Base-by-base conservation (phyloP, 1,140 invertebrate species). In the Spodoptera litura region DNA sequence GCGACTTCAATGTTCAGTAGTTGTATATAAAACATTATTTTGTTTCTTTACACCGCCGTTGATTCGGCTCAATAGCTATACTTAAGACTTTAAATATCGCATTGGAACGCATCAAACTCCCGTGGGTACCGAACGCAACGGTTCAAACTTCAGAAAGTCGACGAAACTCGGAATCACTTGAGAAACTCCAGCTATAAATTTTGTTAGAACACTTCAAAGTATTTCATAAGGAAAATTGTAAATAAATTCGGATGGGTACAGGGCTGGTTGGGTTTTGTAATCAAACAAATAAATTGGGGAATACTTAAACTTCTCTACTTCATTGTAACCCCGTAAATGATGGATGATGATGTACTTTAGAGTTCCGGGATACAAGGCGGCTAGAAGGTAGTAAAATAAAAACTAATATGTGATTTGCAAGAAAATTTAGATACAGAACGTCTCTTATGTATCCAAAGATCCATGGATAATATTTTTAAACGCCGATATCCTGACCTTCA, bases 191-290 rank as follows among this genome's bases (percentile, higher is more conserved):
- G 49, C 83, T 83, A 89, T 89, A 91, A 88, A 89, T 91, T 91
- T 82, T 79, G 74, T 78, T 77, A 78, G 58, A 86, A 83, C 79
- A 74, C 74, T 88, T 85, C 84, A 64, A 83, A 91, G 87, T 85
- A 88, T 89, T 91, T 88, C 88, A 88, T 89, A 89, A 85, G 83
- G 88, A 91, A 89, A 89, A 89, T 89, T 89, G 84, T 89, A 88
- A 91, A 91, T 89, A 89, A 88, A 87, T 88, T 89, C 53, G 61
- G 55, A 80, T 84, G 12, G n/a, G 61, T 49, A 0, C 76, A 87
- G 80, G 85, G 85, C 35, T 87, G 85, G 38, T 13, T 3, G 10
- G 6, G 13, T 12, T 25, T 51, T 49, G 44, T 15, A 49, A 25
- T 27, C 20, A 25, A 25, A 10, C 0, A 59, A 59, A 10, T 59